Percentiles rank a stretch among this genome's conserved stretches.
phyloP scores from a whole-genome alignment of 2,797 vertebrate genomes.

The Scolopax rusticola region DNA sequence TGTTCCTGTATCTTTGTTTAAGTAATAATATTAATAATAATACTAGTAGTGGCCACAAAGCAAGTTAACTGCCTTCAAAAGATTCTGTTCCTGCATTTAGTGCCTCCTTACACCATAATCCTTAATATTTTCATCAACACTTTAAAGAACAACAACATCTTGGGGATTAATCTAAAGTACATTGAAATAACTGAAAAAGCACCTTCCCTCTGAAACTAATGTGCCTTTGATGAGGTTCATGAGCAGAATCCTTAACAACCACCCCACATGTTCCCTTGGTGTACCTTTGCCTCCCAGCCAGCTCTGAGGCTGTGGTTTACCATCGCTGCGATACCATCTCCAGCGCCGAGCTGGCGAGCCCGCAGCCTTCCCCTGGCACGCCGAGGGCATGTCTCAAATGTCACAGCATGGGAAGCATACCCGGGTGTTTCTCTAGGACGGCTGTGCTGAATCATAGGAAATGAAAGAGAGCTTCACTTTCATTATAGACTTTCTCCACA shows the following conservation, averaged over 20 bases:
- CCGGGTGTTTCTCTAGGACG: fast-evolving
- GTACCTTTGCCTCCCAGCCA: background rate
- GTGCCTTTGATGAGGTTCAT: background rate
- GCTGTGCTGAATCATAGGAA: constrained; percentile 13
- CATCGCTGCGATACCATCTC: background rate
- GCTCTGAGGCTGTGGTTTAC: background rate
- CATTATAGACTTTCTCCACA: constrained; percentile 14
- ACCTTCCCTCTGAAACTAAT: background rate
- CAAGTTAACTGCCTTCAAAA: background rate
- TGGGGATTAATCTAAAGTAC: background rate
- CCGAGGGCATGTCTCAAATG: background rate
- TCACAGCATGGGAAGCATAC: background rate
- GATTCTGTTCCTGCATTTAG: background rate
- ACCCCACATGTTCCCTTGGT: background rate
- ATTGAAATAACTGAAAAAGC: background rate
- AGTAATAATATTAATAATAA: background rate
- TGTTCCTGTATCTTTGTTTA: background rate
- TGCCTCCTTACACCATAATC: background rate
- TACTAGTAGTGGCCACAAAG: background rate
- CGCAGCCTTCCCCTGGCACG: fast-evolving
- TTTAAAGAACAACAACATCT: background rate
- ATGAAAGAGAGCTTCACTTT: constrained; percentile 24
- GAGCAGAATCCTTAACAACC: background rate
- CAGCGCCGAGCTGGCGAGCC: fast-evolving
- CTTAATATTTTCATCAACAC: background rate